These are phyloP conservation scores for Lamprotornis superbus DNA, from an alignment of 2,113 vertebrate genomes.

Conservation along the genomic window DNA sequence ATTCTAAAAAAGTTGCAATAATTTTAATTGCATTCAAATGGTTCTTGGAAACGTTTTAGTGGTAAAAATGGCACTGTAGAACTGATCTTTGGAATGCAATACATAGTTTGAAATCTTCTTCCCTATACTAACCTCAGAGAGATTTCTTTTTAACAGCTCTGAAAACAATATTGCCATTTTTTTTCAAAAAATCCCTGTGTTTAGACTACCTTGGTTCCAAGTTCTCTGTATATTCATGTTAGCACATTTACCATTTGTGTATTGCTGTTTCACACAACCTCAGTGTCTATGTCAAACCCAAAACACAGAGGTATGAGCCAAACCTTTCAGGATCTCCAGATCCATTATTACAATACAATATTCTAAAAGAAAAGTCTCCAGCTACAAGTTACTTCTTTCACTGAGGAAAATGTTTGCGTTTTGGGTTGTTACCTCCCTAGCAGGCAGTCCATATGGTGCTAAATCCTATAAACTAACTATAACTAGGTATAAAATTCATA, in stretches of 20 bases:
- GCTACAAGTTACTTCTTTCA: conserved; percentile 39
- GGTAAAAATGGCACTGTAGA: background rate
- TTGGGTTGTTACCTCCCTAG: background rate
- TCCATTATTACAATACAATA: background rate
- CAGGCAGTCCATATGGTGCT: conserved; percentile 67
- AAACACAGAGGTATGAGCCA: conserved; percentile 36
- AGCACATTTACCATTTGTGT: conserved; percentile 35
- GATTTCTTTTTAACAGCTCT: background rate
- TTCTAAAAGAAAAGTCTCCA: conserved; percentile 38
- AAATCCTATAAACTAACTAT: conserved; percentile 70
- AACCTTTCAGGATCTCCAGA: conserved; percentile 52
- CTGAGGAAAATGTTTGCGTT: background rate
- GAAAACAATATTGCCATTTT: background rate
- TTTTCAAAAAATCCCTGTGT: background rate
- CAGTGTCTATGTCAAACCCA: conserved; percentile 18
- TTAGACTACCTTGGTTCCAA: background rate
- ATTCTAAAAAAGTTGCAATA: background rate
- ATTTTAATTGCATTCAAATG: background rate
- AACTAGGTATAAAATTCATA: conserved; percentile 71
- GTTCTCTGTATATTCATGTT: background rate
- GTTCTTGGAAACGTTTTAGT: background rate
- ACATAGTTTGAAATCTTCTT: background rate
- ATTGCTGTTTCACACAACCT: conserved; percentile 43
- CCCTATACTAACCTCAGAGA: background rate
- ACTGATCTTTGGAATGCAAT: background rate